These are phyloP conservation scores for Spermophilus dauricus DNA, from an alignment of 2,113 vertebrate genomes.

Conservation along the genomic window DNA sequence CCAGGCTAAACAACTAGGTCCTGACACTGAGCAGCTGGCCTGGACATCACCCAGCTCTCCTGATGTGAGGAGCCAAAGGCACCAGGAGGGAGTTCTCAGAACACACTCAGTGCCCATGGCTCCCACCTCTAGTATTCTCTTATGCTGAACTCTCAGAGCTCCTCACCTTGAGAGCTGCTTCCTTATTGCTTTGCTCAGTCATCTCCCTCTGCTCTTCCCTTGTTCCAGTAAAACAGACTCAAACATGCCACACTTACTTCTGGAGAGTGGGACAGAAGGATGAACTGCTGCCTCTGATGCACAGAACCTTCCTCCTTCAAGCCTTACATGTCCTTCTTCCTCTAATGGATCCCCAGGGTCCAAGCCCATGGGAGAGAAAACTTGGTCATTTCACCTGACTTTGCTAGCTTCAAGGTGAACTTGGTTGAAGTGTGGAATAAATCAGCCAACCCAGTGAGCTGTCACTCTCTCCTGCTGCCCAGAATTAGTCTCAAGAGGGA, in stretches of 20 bases:
- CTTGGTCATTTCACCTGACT: too few species aligned
- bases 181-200: too few species aligned
- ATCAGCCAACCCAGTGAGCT: too few species aligned
- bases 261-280: not conserved
- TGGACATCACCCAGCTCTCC: not conserved
- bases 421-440: too few species aligned
- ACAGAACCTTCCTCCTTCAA: not conserved
- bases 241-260: not conserved
- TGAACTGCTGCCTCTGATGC: not conserved
- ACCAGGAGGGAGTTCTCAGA: not conserved
- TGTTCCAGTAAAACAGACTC: not conserved
- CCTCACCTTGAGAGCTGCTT: too few species aligned
- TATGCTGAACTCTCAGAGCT: not conserved
- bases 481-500: too few species aligned
- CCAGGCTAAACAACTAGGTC: too few species aligned
- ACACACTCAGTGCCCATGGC: not conserved
- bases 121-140: not conserved
- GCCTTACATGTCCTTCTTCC: not conserved
- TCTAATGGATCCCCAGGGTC: constrained; percentile 51
- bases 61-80: not conserved
- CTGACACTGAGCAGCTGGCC: not conserved
- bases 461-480: too few species aligned
- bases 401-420: too few species aligned
- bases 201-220: too few species aligned
- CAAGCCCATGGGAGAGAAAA: not conserved